Evolutionary conservation across 2,113 vertebrate genomes (phyloP).

Genomic region (Taurulus bubalis): DNA sequence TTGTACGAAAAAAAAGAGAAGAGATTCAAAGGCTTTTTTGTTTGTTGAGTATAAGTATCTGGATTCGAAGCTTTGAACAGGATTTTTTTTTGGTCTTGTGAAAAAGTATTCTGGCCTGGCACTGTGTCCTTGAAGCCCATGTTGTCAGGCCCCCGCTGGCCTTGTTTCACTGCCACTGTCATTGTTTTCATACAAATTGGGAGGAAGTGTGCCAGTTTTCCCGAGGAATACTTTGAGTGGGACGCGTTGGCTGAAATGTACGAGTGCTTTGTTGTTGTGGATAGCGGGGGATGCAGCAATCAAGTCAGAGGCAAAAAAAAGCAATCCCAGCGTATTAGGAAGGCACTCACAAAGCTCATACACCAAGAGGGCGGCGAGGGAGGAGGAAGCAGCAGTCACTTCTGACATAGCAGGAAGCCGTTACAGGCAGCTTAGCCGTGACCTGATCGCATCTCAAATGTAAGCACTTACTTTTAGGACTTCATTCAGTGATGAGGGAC

Average conservation of each 20-base stretch:
- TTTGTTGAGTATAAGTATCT: neutral
- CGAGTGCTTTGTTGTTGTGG: conserved; percentile 40
- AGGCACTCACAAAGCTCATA: neutral
- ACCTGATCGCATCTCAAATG: neutral
- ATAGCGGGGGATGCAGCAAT: conserved; percentile 21
- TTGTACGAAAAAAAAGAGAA: neutral
- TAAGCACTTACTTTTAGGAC: neutral
- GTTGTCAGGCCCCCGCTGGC: conserved; percentile 7
- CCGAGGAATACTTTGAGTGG: conserved; percentile 21
- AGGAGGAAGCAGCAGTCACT: neutral
- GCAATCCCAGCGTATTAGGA: conserved; percentile 16
- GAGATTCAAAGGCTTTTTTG: neutral
- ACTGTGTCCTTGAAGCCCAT: conserved; percentile 17
- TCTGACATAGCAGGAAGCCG: conserved; percentile 6
- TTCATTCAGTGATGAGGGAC: neutral
- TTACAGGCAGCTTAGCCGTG: neutral
- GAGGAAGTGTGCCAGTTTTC: conserved; percentile 23
- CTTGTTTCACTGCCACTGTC: conserved; percentile 34
- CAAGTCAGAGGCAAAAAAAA: conserved; percentile 3
- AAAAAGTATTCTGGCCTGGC: conserved; percentile 7
- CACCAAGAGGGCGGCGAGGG: neutral
- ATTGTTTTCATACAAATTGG: conserved; percentile 47
- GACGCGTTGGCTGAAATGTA: neutral
- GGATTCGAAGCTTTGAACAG: neutral
- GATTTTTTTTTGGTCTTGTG: neutral